Percentiles rank a stretch among this genome's conserved stretches.
phyloP scores from a whole-genome alignment of 2,113 vertebrate genomes.

The Takifugu flavidus region DNA sequence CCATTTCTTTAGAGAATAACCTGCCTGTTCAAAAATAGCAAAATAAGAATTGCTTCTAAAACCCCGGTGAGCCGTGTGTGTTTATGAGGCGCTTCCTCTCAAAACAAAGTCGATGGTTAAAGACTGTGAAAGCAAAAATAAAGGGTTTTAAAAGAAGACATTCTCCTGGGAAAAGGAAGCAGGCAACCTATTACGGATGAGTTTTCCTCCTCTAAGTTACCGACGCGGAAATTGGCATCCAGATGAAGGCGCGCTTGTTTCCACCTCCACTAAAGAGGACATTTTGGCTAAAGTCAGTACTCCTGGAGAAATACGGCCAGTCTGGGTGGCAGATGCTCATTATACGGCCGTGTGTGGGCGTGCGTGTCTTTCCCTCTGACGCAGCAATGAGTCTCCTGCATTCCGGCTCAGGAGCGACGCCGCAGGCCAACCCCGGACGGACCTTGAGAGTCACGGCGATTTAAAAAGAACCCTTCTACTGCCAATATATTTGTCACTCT shows the following conservation, averaged over 20 bases:
- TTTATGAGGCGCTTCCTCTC: not conserved
- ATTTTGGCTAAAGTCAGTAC: conserved; percentile 9
- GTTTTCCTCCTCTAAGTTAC: not conserved
- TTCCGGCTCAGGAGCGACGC: conserved; percentile 5
- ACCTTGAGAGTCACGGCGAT: conserved; percentile 44
- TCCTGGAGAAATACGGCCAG: conserved; percentile 1
- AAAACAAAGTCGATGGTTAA: not conserved
- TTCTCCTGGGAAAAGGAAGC: not conserved
- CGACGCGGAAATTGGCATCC: not conserved
- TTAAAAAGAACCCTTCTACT: conserved; percentile 36
- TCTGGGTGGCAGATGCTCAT: conserved; percentile 14
- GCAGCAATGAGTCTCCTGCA: conserved; percentile 15
- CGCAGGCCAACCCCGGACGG: conserved; percentile 22
- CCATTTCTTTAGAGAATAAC: conserved; percentile 7
- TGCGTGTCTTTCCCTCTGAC: not conserved
- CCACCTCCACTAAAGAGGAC: not conserved
- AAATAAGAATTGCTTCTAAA: conserved; percentile 18
- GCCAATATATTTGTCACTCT: conserved; percentile 38
- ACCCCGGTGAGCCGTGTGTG: conserved; percentile 13
- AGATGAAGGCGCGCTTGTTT: not conserved
- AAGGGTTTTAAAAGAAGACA: not conserved
- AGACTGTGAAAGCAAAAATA: not conserved
- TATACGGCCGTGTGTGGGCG: not conserved
- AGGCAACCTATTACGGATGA: not conserved
- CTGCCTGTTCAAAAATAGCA: not conserved